Evolutionary conservation across 1,140 invertebrate species (phyloP).

Genomic region (Atta cephalotes): DNA sequence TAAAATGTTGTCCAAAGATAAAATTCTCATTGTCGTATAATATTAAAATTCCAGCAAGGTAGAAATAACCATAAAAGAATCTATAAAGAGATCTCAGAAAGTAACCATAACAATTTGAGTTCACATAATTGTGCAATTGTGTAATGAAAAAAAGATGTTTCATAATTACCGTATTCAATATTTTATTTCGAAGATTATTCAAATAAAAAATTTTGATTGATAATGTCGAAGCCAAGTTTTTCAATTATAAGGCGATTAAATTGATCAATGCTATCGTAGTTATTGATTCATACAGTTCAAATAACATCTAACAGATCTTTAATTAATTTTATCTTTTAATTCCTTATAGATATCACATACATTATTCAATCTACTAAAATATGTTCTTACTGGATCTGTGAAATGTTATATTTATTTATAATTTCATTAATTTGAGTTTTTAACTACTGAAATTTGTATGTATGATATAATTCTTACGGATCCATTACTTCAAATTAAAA

Average conservation of each 20-base stretch:
- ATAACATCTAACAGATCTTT: not conserved
- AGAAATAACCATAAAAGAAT: too few relatives aligned
- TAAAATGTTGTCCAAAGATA: too few relatives aligned
- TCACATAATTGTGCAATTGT: too few relatives aligned
- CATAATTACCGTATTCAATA: not conserved
- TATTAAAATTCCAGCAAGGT: too few relatives aligned
- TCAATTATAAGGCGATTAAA: not conserved
- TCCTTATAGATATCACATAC: not conserved
- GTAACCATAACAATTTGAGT: too few relatives aligned
- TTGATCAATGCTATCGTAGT: not conserved
- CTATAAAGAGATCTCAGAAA: too few relatives aligned
- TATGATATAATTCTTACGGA: not conserved
- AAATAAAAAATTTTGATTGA: not conserved
- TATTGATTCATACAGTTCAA: not conserved
- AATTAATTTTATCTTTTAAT: not conserved
- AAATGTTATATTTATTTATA: constrained; percentile 4
- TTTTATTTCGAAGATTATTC: not conserved
- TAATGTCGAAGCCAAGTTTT: not conserved
- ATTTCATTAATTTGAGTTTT: not conserved
- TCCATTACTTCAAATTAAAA: constrained; percentile 21
- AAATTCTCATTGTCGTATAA: too few relatives aligned
- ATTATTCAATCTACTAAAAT: not conserved
- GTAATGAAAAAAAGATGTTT: not conserved
- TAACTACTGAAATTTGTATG: not conserved
- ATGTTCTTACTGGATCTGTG: not conserved